These are phyloP conservation scores for Eulacestoma nigropectus DNA, from an alignment of 2,113 vertebrate species.

Conservation along the genomic window DNA sequence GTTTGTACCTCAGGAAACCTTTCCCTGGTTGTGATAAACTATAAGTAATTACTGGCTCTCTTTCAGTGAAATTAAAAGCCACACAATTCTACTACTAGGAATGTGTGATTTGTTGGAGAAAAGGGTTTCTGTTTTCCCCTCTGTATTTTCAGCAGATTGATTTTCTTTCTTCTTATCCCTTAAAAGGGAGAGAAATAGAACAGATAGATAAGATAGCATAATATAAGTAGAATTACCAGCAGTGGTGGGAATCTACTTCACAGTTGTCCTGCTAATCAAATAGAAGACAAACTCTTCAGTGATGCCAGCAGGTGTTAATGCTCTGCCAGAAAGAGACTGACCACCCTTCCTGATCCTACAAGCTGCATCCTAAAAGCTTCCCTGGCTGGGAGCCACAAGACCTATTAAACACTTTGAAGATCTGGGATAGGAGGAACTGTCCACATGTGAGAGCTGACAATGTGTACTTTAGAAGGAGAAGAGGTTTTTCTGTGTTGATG, in stretches of 20 bases:
- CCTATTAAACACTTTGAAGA: not conserved
- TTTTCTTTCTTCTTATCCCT: not conserved
- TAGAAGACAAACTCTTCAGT: not conserved
- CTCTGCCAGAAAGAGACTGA: not conserved
- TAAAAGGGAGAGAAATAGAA: not conserved
- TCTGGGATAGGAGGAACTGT: not conserved
- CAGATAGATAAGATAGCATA: not conserved
- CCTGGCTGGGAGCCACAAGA: not conserved
- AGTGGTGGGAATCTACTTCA: not conserved
- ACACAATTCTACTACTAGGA: not conserved
- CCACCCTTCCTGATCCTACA: not conserved
- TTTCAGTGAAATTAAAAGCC: conserved; percentile 61
- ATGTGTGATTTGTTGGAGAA: conserved; percentile 31
- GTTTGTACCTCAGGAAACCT: conserved; percentile 56
- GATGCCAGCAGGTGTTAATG: not conserved
- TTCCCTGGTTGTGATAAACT: conserved; percentile 55
- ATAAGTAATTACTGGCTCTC: conserved; percentile 62
- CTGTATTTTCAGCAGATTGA: conserved; percentile 3
- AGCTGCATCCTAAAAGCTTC: not conserved
- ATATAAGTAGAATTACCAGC: not conserved
- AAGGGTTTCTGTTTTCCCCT: not conserved
- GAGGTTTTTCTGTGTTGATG: not conserved
- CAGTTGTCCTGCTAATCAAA: not conserved
- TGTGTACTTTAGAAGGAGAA: not conserved
- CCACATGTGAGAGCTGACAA: not conserved